Evolutionary conservation across 92 coral and sea anemone species (phyloP), one percentile per base, ranked within the genome.

Genomic region (Zoanthus gigantus): DNA sequence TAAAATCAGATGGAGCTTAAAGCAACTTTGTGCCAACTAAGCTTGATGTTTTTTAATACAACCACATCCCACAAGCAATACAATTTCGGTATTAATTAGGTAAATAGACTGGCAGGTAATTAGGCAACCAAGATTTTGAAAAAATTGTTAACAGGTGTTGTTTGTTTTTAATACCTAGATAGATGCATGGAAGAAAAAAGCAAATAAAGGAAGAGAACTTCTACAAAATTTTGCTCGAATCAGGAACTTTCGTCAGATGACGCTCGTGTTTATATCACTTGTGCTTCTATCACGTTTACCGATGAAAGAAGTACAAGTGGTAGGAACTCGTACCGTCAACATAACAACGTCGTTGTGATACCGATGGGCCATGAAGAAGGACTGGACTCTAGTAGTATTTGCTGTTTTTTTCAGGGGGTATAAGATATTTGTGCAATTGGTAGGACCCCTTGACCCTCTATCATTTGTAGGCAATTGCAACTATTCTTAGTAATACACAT

Each of bases 261-360:
- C 92, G 73, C 80, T 83, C 81, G 94, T 93, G 91, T 93, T 69
- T 91, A 96, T 95, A 93, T 98, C 65, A 92, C 98, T 92, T 87
- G 98, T 81, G 76, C 93, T 93, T 96, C 96, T 89, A 90, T 92
- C 96, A 93, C 93, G 89, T 92, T 93, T 90, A 66, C 34, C 86
- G 92, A 84, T 92, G 96, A 83, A 96, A 96, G 98, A 96, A 96
- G 98, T 95, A 96, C 98, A 96, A 96, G 98, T 96, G 98, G 98
- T 96, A 96, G 98, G 98, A 94, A 93, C 42, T 63, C 75, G 74
- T 66, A 12, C 37, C 13, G 58, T 76, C 81, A 23, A 69, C 37
- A 46, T 28, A 15, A 60, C 23, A 60, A 60, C 66, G 3, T 5
- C 18, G 13, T 15, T 5, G 18, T 13, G 18, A 15, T 13, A 11